Percentiles rank a stretch among this genome's conserved stretches.
Conservation (phyloP, 1,140 invertebrate genomes). For the Drosophila jambulina region DNA sequence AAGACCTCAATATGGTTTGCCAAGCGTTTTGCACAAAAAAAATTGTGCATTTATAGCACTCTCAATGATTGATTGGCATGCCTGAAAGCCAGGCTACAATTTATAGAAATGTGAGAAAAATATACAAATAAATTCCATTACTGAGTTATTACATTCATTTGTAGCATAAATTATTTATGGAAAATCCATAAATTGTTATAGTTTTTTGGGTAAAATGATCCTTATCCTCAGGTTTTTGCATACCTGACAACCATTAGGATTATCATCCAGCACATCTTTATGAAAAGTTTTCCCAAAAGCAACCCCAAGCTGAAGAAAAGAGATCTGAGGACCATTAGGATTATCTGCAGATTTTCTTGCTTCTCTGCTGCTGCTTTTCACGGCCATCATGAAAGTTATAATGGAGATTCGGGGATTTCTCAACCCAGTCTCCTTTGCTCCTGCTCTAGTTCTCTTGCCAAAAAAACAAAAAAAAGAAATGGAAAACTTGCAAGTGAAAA, state of each 20-base stretch:
- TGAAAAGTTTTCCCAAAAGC: neutral
- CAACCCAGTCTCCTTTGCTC: neutral
- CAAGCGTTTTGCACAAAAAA: neutral
- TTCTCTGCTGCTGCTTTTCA: neutral
- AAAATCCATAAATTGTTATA: neutral
- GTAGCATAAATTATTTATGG: too few species aligned
- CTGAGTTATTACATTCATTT: neutral
- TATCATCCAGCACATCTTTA: neutral
- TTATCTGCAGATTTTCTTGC: conserved; percentile 13
- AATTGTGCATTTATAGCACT: neutral
- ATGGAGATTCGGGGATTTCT: conserved; percentile 41
- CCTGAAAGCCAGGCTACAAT: neutral
- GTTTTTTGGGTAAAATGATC: too few species aligned
- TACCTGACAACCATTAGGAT: conserved; percentile 4
- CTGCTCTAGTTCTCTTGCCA: neutral
- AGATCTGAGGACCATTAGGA: conserved; percentile 9
- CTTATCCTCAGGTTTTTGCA: too few species aligned
- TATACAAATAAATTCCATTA: too few species aligned
- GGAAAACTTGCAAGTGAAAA: conserved; percentile 33
- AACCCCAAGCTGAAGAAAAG: neutral
- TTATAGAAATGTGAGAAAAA: neutral
- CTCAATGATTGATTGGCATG: neutral
- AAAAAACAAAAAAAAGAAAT: conserved; percentile 3
- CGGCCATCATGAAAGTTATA: conserved; percentile 30
- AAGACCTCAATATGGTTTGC: neutral